Evolutionary conservation across 2,797 vertebrate species (phyloP).

Genomic region (Gambusia yucatana): DNA sequence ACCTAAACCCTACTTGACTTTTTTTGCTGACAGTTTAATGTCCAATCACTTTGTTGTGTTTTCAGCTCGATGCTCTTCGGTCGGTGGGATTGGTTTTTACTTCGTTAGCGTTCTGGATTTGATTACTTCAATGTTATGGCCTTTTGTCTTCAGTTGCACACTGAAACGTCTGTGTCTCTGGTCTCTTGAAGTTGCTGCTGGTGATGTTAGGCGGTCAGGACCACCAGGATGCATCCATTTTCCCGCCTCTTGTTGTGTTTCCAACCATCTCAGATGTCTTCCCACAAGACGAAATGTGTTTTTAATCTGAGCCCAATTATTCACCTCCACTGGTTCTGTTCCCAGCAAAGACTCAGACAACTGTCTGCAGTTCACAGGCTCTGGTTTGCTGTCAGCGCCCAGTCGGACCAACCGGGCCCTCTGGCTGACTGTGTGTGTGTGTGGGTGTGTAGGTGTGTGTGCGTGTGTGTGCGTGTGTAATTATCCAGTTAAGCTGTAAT

Average conservation of each 20-base stretch:
- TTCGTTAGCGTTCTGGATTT: neutral
- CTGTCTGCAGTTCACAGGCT: constrained; percentile 67
- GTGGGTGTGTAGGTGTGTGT: constrained; percentile 50
- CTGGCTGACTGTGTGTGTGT: constrained; percentile 50
- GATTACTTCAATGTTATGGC: neutral
- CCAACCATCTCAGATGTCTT: constrained; percentile 56
- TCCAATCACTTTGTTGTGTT: neutral
- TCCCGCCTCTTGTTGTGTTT: constrained; percentile 38
- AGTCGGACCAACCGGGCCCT: constrained; percentile 37
- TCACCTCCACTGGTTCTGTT: constrained; percentile 71
- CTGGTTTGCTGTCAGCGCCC: constrained; percentile 65
- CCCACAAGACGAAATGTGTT: constrained; percentile 74
- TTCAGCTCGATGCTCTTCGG: neutral
- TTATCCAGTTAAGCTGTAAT: constrained; percentile 73
- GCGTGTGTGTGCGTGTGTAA: constrained; percentile 72
- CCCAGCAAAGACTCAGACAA: constrained; percentile 56
- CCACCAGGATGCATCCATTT: constrained; percentile 37
- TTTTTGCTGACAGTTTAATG: neutral
- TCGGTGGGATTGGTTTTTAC: neutral
- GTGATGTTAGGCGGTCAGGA: constrained; percentile 42
- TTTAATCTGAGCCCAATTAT: constrained; percentile 74
- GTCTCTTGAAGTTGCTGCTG: constrained; percentile 47
- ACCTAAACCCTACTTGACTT: no score
- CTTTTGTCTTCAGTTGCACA: no score
- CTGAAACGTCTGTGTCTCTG: constrained; percentile 1